Conservation (phyloP, 2,113 vertebrate genomes). For the Micromys minutus region DNA sequence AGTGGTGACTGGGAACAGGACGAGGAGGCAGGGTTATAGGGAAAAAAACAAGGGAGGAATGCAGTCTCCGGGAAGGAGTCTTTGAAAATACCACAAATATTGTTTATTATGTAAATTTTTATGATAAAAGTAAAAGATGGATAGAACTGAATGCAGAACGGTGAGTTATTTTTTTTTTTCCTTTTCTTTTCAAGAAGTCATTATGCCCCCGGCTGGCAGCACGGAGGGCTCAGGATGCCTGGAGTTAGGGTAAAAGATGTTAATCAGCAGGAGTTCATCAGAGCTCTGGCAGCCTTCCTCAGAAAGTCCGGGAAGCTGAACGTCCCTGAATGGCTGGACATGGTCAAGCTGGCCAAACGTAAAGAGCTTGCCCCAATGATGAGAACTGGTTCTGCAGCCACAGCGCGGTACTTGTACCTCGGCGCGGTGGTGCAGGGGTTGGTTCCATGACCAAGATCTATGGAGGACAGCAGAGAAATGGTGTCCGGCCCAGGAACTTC, state of each 20-base stretch:
- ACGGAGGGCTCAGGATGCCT: no score
- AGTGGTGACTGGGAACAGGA: not conserved
- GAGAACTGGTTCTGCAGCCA: not conserved
- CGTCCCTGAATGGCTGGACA: not conserved
- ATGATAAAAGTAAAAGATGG: constrained; percentile 97
- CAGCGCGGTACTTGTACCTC: no score
- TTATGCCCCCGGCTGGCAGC: no score
- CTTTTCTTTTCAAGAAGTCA: not conserved
- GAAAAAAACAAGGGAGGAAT: not conserved
- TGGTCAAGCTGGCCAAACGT: not conserved
- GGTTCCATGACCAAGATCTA: no score
- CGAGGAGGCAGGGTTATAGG: not conserved
- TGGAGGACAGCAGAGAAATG: no score
- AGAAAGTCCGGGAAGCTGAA: not conserved
- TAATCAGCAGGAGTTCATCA: not conserved
- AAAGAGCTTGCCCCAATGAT: not conserved
- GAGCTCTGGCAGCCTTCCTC: no score
- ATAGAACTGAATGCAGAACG: constrained; percentile 92
- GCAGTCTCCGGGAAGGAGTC: not conserved
- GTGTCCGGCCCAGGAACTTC: no score
- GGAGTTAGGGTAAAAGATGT: no score
- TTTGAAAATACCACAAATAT: constrained; percentile 88
- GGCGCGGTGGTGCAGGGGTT: no score
- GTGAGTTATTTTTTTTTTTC: constrained; percentile 81
- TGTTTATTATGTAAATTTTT: constrained; percentile 99